These are phyloP conservation scores for Pandion haliaetus DNA, from an alignment of 2,113 vertebrate species.

Conservation along the genomic window DNA sequence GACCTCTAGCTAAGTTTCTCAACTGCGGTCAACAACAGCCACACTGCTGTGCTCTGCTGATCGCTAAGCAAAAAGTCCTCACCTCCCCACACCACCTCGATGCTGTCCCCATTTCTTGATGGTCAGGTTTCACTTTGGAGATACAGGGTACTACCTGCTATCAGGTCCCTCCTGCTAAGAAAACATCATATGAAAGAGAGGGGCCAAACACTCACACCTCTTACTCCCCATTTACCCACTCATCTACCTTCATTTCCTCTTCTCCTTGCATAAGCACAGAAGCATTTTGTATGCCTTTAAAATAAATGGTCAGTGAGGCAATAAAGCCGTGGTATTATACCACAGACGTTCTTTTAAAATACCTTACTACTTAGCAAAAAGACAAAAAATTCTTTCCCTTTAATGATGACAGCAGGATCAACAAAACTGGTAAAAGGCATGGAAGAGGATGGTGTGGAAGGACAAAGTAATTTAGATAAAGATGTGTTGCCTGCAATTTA, in stretches of 20 bases:
- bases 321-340: not conserved
- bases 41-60: not conserved
- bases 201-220: not conserved
- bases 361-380: not conserved
- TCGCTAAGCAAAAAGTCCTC: not conserved
- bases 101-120: not conserved
- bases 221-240: not conserved
- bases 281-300: not conserved
- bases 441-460: not conserved
- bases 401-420: not conserved
- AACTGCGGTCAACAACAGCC: not conserved
- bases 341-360: not conserved
- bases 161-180: not conserved
- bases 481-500: not conserved
- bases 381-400: not conserved
- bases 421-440: not conserved
- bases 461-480: not conserved
- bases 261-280: not conserved
- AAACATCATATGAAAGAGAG: not conserved
- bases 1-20: not conserved
- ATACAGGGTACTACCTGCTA: not conserved
- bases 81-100: not conserved
- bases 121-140: not conserved
- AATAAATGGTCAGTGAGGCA: not conserved
- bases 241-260: not conserved